A percentile compares a stretch with the other conserved stretches of the same genome.
These are phyloP conservation scores for Anisognathus igniventris DNA, from an alignment of 2,797 vertebrate genomes.

Conservation along the genomic window DNA sequence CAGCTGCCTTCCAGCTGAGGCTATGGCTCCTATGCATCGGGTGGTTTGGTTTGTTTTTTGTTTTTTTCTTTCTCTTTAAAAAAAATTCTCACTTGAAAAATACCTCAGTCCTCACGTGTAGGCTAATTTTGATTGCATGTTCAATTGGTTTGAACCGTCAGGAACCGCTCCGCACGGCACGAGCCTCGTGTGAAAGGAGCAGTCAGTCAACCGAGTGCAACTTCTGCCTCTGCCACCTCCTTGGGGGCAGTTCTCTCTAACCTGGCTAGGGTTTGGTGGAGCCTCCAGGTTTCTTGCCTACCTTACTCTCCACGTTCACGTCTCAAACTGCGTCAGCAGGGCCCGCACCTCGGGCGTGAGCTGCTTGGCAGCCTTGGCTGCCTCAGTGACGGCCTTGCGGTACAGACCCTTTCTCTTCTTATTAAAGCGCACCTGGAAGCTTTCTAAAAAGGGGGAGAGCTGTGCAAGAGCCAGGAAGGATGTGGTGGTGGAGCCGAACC, in stretches of 20 bases:
- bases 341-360: constrained; percentile 95
- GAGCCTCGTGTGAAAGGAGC: constrained; percentile 52
- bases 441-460: constrained; percentile 95
- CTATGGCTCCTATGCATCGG: constrained; percentile 77
- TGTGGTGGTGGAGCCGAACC: constrained; percentile 97
- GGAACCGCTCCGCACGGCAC: constrained; percentile 52
- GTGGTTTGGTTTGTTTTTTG: background rate
- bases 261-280: constrained; percentile 56
- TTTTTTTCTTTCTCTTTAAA: background rate
- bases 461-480: constrained; percentile 93
- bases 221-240: constrained; percentile 49
- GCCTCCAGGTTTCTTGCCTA: constrained; percentile 75
- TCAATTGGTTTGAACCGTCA: constrained; percentile 53
- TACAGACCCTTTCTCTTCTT: constrained; percentile 98
- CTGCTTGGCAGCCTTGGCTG: constrained; percentile 94
- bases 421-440: constrained; percentile 96
- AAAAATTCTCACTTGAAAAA: constrained; percentile 66
- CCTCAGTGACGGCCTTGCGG: constrained; percentile 95
- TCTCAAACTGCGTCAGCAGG: constrained; percentile 96
- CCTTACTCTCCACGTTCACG: constrained; percentile 84
- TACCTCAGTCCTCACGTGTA: constrained; percentile 56
- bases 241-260: constrained; percentile 41
- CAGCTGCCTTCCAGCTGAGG: constrained; percentile 74
- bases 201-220: constrained; percentile 59
- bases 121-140: constrained; percentile 63